phyloP scores from a whole-genome alignment of 1,140 invertebrate genomes.

The Paracyclopina nana region DNA sequence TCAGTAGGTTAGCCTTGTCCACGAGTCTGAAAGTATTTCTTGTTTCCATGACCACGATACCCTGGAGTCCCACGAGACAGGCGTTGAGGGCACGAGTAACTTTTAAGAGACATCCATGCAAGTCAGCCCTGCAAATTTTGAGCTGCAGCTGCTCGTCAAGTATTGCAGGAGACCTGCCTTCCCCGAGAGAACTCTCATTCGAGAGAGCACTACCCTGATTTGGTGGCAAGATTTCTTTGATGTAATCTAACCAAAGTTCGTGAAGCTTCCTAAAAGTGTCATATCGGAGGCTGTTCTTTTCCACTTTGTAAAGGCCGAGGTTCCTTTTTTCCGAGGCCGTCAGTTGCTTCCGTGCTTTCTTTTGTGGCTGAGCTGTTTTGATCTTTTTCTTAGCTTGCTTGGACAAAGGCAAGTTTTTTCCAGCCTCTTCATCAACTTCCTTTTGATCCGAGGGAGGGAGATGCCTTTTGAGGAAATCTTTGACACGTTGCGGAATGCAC shows the following conservation, averaged over 20 bases:
- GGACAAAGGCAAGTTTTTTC: too few relatives aligned
- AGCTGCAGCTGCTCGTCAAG: not conserved
- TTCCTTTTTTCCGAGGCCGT: not conserved
- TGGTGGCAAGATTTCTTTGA: not conserved
- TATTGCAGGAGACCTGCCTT: not conserved
- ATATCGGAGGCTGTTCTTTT: not conserved
- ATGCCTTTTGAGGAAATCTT: not conserved
- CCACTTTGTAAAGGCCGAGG: not conserved
- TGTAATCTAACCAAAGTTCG: not conserved
- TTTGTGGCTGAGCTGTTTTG: not conserved
- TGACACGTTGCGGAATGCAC: too few relatives aligned
- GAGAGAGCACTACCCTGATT: too few relatives aligned
- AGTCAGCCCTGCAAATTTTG: slow-evolving; percentile 8
- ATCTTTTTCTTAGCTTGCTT: not conserved
- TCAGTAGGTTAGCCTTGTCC: not conserved
- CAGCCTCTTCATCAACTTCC: too few relatives aligned
- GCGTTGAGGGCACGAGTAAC: not conserved
- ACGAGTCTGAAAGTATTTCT: not conserved
- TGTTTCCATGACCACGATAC: slow-evolving; percentile 5
- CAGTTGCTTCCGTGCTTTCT: not conserved
- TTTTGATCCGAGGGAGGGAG: not conserved
- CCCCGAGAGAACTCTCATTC: too few relatives aligned
- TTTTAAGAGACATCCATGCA: not conserved
- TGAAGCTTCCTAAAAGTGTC: not conserved
- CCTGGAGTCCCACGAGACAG: not conserved